These are phyloP conservation scores for Arenicola marina DNA, from an alignment of 2,888 invertebrate genomes.

Conservation along the genomic window DNA sequence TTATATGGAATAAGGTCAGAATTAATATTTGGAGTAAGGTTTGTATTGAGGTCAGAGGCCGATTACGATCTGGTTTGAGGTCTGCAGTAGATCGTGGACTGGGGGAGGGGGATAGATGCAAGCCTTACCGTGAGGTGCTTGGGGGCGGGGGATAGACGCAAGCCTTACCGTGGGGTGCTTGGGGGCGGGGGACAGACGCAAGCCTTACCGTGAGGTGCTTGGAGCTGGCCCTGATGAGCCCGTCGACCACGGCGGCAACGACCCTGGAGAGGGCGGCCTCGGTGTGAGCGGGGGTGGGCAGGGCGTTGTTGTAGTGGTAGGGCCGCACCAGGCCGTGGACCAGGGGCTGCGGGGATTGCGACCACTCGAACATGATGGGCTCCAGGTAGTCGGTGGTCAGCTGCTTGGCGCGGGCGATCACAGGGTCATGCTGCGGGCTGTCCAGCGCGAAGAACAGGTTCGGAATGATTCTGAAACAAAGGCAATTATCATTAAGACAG, in stretches of 20 bases:
- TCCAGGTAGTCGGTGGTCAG: conserved; percentile 50
- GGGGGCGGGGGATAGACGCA: too few relatives aligned
- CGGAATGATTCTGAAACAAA: conserved; percentile 57
- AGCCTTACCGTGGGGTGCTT: too few relatives aligned
- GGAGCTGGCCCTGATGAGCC: conserved; percentile 69
- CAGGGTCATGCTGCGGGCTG: conserved; percentile 65
- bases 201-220: conserved; percentile 70
- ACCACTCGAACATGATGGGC: conserved; percentile 53
- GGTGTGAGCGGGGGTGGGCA: conserved; percentile 39
- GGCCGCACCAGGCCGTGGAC: conserved; percentile 64
- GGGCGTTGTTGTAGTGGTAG: conserved; percentile 37
- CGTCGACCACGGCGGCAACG: conserved; percentile 64
- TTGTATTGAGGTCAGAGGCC: too few relatives aligned
- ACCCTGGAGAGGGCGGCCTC: conserved; percentile 68
- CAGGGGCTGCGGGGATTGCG: conserved; percentile 59
- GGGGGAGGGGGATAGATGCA: too few relatives aligned
- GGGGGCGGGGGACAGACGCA: conserved; percentile 66
- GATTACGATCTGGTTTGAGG: too few relatives aligned
- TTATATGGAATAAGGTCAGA: too few relatives aligned
- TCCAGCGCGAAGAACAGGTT: conserved; percentile 59
- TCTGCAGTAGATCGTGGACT: too few relatives aligned
- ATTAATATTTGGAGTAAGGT: too few relatives aligned
- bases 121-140: too few relatives aligned
- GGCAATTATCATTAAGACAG: too few relatives aligned
- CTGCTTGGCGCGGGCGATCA: conserved; percentile 65